Base-by-base conservation (phyloP, 2,113 vertebrate genomes). In the Cichladusa arquata region DNA sequence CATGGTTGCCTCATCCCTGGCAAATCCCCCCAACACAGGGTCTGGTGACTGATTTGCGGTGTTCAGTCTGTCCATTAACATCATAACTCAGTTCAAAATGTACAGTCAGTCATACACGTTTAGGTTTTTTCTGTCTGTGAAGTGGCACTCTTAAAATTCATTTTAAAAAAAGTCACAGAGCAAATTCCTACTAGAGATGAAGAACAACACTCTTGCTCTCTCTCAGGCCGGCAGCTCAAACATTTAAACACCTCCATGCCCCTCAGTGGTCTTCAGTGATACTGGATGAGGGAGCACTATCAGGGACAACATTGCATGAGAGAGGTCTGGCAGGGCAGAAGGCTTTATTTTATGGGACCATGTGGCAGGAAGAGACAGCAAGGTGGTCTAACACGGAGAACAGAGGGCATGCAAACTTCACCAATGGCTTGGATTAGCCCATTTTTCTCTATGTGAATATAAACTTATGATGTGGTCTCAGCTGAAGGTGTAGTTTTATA, bases 271-370 rank as follows among this genome's bases (percentile, higher is more conserved):
- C 47, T 61, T 29, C 51, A 73, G 54, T 12, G 34, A 5, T 56
- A 10, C 19, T 23, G 20, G 12, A 17, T 71, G 77, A n/a, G n/a
- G n/a, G 25, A 86, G 12, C 23, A 19, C 12, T 31, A 0, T 47
- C 8, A 12, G 3, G 19, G 33, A 25, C 38, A 36, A 0, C 0
- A 0, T 31, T 4, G 1, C 3, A 0, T 14, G 17, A 40, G 53
- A 53, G 67, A n/a, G 14, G 28, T n/a, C 18, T 87, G 38, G 47
- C 1, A 1, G 11, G 31, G 24, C 53, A 48, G 36, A 51, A 77
- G 14, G 12, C 18, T 33, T 76, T 62, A 10, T 67, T 79, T 74
- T 56, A 5, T 44, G 62, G 50, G 26, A 20, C 51, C 3, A 1
- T 10, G 15, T 50, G 58, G 8, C n/a, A 58, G 42, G 31, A 71